A percentile compares a stretch with the other conserved stretches of the same genome.
These are phyloP conservation scores for Sisor rabdophorus DNA, from an alignment of 2,113 vertebrate species.

Conservation along the genomic window DNA sequence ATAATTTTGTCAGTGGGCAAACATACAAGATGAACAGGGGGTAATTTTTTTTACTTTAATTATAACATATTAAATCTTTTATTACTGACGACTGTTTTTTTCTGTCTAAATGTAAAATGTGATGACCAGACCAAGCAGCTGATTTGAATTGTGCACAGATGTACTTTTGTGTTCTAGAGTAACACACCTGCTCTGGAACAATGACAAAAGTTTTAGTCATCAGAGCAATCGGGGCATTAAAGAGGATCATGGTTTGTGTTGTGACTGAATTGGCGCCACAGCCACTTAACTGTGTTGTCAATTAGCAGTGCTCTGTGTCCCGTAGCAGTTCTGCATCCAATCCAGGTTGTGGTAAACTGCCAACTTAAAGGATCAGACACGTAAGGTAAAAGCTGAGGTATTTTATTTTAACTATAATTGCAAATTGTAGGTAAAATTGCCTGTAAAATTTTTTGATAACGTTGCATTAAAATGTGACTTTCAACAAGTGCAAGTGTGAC, in stretches of 20 bases:
- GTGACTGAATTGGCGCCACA: background rate
- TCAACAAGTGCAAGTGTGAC: conserved; percentile 7
- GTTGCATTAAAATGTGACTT: conserved; percentile 11
- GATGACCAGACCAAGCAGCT: background rate
- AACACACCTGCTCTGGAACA: conserved; percentile 27
- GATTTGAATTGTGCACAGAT: conserved; percentile 3
- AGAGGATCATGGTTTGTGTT: conserved; percentile 39
- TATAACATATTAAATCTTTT: too few relatives aligned
- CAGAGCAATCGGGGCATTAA: conserved; percentile 9
- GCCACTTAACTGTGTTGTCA: background rate
- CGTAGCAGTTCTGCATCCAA: too few relatives aligned
- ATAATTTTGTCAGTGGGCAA: too few relatives aligned
- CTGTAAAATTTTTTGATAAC: background rate
- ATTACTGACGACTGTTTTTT: background rate
- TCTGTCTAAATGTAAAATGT: background rate
- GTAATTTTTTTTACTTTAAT: too few relatives aligned
- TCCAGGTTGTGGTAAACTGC: background rate
- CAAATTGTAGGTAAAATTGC: background rate
- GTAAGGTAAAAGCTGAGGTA: background rate
- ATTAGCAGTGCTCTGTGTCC: background rate
- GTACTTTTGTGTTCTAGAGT: conserved; percentile 22
- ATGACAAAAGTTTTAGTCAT: conserved; percentile 34
- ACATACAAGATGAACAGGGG: too few relatives aligned
- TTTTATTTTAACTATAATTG: background rate
- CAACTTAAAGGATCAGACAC: background rate